Evolutionary conservation across 2,113 vertebrate species (phyloP), one percentile per base, ranked within the genome.

Genomic region (Chiloscyllium plagiosum): DNA sequence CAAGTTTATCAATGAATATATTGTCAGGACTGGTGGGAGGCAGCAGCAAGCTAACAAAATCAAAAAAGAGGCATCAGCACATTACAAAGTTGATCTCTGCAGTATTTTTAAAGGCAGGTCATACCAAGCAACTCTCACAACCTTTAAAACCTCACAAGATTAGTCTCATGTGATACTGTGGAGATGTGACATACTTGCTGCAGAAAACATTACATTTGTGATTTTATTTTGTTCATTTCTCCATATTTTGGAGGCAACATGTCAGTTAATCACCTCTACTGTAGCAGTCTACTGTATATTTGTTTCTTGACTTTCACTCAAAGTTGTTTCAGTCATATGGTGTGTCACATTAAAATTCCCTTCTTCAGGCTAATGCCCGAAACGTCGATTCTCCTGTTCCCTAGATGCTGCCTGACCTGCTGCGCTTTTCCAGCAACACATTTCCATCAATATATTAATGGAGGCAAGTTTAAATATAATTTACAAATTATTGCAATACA

Each of bases 211-310:
- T 56, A 90, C 2, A 29, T 61, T 90, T 33, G 24, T 90, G 26
- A n/a, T 90, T 90, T 90, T 61, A 90, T 87, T 87, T 47, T 87
- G 42, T 87, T 52, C 85, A 87, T 90, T 90, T 61, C 29, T 26
- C 87, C 61, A 26, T 26, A 90, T 90, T 90, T 90, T 61, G 50
- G 52, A 90, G 13, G 61, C 22, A 29, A 29, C 4, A n/a, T 19
- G n/a, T 5, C 19, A 42, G n/a, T 90, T 29, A 61, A 90, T 90
- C 1, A 33, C 29, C 52, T 61, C 33, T 61, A 10, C 61, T 90
- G 26, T 33, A 29, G 50, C 52, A 52, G 12, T 33, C 87, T n/a
- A 15, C 3, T 2, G 3, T 90, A 65, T 90, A 15, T 29, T 90
- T 90, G 52, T 29, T 17, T 56, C 52, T 15, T 33, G 52, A 61